These are phyloP conservation scores for Melospiza georgiana DNA, from an alignment of 2,113 vertebrate species.

Conservation along the genomic window DNA sequence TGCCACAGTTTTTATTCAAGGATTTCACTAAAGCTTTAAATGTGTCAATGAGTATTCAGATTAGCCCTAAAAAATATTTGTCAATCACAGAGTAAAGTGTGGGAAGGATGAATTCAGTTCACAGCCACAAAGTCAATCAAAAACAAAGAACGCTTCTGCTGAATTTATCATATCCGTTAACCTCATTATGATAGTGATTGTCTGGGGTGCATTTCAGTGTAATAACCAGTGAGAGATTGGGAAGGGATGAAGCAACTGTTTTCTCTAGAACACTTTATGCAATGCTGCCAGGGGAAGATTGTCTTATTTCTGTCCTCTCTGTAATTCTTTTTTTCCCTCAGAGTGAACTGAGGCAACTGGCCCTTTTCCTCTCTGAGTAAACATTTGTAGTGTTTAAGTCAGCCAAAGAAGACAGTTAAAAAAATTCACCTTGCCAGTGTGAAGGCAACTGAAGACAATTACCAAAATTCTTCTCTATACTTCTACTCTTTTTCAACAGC, in stretches of 20 bases:
- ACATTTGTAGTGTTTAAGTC: background rate
- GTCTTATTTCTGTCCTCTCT: constrained; percentile 48
- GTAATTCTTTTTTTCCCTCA: constrained; percentile 26
- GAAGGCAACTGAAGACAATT: background rate
- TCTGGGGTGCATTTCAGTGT: constrained; percentile 62
- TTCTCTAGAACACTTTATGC: constrained; percentile 45
- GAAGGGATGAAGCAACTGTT: constrained; percentile 52
- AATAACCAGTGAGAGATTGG: constrained; percentile 57
- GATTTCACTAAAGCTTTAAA: constrained; percentile 29
- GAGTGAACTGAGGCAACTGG: background rate
- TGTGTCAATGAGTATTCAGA: background rate
- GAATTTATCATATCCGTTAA: constrained; percentile 65
- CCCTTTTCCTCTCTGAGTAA: background rate
- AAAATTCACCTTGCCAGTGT: background rate
- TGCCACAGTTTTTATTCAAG: constrained; percentile 1
- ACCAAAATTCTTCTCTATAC: background rate
- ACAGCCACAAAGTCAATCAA: constrained; percentile 51
- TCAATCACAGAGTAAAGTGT: background rate
- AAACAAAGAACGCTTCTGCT: constrained; percentile 26
- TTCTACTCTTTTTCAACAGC: background rate
- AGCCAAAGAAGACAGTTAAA: background rate
- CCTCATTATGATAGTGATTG: constrained; percentile 66
- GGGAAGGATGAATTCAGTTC: constrained; percentile 14
- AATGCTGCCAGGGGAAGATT: constrained; percentile 19
- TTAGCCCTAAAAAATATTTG: constrained; percentile 19